Base-by-base conservation (phyloP, 2,113 vertebrate genomes). In the Sylvilagus bachmani region DNA sequence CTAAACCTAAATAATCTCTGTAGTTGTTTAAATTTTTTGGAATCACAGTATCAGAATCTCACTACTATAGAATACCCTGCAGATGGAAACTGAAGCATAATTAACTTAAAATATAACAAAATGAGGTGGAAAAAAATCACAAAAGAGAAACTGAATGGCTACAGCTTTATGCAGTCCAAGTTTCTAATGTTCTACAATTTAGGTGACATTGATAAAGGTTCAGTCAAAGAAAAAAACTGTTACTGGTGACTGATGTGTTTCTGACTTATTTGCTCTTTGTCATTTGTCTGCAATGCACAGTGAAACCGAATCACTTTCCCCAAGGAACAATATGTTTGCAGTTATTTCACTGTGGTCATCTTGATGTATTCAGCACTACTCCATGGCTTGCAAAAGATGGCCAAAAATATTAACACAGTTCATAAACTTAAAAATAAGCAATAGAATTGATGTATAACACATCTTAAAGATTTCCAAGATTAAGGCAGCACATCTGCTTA, bases 21-120 rank as follows among this genome's bases (percentile, higher is more conserved):
- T 85, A 69, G 69, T 94, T 97, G 75, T 96, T 86, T 86, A 64
- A 89, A 87, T 79, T 91, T 96, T 98, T 98, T 95, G 92, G 97
- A 97, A 87, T 90, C 86, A 96, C 74, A 36, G 5, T 93, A 93
- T 96, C 88, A 95, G 82, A 90, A 79, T 55, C 66, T 95, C 74
- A 75, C 16, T 96, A 0, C 79, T 94, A 55, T 71, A 90, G 90
- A 94, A 94, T 90, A 89, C 3, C 13, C 51, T 90, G 13, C 49
- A 94, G 33, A 12, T 86, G 8, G n/a, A 95, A 90, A 73, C 17
- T 31, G 22, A 94, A 96, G 93, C 77, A 94, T 95, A 97, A 64
- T 74, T 38, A 79, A 94, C 55, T 95, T 97, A 89, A 94, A 95
- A 98, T 97, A 91, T 64, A 96, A 95, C 49, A 74, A 93, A 96